Evolutionary conservation across 2,888 invertebrate species (phyloP), one percentile per base, ranked within the genome.

Genomic region (Euclidia mi): DNA sequence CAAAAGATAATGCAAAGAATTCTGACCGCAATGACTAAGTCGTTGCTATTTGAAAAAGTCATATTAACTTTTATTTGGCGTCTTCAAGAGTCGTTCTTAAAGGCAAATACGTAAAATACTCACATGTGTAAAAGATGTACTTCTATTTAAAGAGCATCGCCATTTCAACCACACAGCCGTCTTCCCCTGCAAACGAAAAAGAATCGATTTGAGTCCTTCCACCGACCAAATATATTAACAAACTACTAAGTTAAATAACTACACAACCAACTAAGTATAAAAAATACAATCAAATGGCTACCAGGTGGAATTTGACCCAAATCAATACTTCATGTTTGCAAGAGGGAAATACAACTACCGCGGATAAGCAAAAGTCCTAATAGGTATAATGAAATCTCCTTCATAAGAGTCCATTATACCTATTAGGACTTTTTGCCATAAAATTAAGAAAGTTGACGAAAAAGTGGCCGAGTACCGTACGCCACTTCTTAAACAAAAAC

Each of bases 291-390:
- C 41, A 49, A 57, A 43, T 18, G 66, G 58, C 68, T 73, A 66
- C 46, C 63, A 75, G 85, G 90, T 91, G 91, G 90, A 92, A 85
- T 78, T 84, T 85, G 89, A 91, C 91, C 89, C 91, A 91, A 90
- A 89, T 83, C 88, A 87, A 89, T 82, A 76, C 79, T 83, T 88
- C 79, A 67, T 65, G 74, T 74, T 76, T 63, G 60, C 60, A 59
- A 62, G 46, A 37, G 56, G 58, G 57, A 56, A 2, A 46, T 12
- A 35, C 28, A 7, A 20, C 50, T 34, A 28, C 12, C 3, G 12
- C 7, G 1, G 20, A 25, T 25, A n/a, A n/a, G n/a, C n/a, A n/a
- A n/a, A n/a, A n/a, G n/a, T n/a, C n/a, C n/a, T n/a, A n/a, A n/a
- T n/a, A n/a, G n/a, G n/a, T n/a, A n/a, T n/a, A n/a, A n/a, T n/a